Evolutionary conservation across 2,113 vertebrate species (phyloP), one percentile per base, ranked within the genome.

Genomic region (Raja brachyura): DNA sequence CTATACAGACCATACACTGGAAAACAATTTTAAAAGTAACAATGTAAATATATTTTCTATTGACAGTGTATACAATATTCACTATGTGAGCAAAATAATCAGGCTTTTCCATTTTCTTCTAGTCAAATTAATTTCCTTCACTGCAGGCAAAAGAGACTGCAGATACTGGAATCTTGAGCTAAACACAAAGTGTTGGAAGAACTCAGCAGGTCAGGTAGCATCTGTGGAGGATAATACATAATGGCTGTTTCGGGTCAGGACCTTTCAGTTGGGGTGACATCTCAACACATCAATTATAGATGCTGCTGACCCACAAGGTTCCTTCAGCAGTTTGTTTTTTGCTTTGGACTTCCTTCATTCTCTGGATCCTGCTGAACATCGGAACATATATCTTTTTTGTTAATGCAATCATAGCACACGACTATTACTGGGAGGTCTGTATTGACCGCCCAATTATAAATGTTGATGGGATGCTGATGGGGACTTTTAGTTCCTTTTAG

Each of bases 1-100:
- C 98, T 93, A 98, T 63, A 94, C 98, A 98, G 77, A 96, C 96
- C 90, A 98, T 94, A 94, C 97, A 95, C 99, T 99, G 94, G 85
- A 95, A 28, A 93, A 96, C 93, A 93, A 94, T 88, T 93, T 5
- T 0, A 93, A 93, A 73, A 0, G 94, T 74, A 93, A 54, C 86
- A 33, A 63, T 66, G 4, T 74, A 90, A 93, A 93, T 31, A 11
- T 0, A 73, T 66, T 63, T 68, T 39, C 70, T 73, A 73, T 25
- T 48, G 31, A 92, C 33, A 54, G 54, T 25, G 7, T 33, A 14
- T 68, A 25, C 25, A 83, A 39, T 66, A 70, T 74, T 92, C 33
- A 73, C 33, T 73, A 48, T 73, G 39, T 22, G 10, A 54, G 39
- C 70, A 54, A 4, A 92, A 28, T 18, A 73, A 54, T 25, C 8